Percentiles rank a stretch among this genome's conserved stretches.
Evolutionary conservation across 2,113 vertebrate genomes (phyloP).

Genomic region (Antechinus stuartii): DNA sequence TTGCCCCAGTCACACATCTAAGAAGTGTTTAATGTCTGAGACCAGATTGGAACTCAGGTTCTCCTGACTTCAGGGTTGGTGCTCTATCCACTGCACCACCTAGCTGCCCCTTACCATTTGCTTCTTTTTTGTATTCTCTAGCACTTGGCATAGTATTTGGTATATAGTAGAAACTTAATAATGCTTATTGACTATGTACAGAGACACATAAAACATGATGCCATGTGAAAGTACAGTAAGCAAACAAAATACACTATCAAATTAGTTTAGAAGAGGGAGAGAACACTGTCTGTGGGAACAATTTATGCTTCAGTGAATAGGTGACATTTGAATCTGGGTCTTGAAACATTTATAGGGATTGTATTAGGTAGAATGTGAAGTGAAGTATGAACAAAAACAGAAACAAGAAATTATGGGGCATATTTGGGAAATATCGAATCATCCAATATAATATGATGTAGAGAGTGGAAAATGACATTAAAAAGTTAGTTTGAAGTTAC

Average conservation of each 20-base stretch:
- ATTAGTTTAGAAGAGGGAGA: background rate
- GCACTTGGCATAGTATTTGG: background rate
- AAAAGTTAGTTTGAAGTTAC: background rate
- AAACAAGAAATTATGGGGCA: background rate
- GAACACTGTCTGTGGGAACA: background rate
- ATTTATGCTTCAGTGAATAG: background rate
- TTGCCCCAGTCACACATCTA: too few species aligned
- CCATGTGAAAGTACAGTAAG: background rate
- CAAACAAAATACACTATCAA: background rate
- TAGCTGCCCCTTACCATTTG: background rate
- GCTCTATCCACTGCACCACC: too few species aligned
- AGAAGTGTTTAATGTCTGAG: too few species aligned
- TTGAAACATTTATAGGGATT: background rate
- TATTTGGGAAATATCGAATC: background rate
- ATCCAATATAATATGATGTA: background rate
- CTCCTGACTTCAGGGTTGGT: too few species aligned
- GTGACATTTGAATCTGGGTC: background rate
- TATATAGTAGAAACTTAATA: background rate
- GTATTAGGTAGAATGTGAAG: background rate
- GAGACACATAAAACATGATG: background rate
- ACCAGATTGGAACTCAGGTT: too few species aligned
- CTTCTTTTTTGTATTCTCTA: background rate
- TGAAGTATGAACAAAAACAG: background rate
- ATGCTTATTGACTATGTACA: background rate
- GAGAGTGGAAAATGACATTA: background rate